phyloP scores from a whole-genome alignment of 2,113 vertebrate species.

The Tor tambroides region DNA sequence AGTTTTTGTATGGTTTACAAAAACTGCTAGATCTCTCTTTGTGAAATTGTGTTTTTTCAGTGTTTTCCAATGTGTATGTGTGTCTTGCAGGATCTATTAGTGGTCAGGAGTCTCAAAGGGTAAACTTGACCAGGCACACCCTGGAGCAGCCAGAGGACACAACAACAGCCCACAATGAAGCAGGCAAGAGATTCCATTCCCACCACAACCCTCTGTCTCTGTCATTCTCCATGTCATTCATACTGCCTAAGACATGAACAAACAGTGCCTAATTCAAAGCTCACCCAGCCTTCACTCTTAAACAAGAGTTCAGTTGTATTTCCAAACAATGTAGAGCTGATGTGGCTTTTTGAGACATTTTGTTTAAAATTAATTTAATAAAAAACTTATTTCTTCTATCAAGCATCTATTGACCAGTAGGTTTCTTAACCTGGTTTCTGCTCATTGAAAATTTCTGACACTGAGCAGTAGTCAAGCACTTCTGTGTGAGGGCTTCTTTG shows the following conservation, averaged over 20 bases:
- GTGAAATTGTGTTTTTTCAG: background rate
- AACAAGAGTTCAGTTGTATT: background rate
- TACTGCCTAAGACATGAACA: background rate
- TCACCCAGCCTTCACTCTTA: background rate
- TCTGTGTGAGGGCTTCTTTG: slow-evolving; percentile 6
- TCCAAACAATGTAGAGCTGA: background rate
- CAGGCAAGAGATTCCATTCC: slow-evolving; percentile 62
- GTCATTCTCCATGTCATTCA: background rate
- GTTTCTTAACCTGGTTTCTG: background rate
- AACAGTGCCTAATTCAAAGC: background rate
- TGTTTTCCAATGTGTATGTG: background rate
- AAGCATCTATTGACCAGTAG: background rate
- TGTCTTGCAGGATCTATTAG: slow-evolving; percentile 42
- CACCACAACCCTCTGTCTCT: slow-evolving; percentile 13
- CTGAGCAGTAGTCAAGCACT: background rate
- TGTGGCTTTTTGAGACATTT: background rate
- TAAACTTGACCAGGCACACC: slow-evolving; percentile 54
- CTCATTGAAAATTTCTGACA: background rate
- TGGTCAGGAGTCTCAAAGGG: slow-evolving; percentile 54
- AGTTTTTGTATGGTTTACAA: background rate
- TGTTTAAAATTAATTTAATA: background rate
- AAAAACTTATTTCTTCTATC: background rate
- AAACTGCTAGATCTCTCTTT: background rate
- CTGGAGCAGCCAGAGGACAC: slow-evolving; percentile 55
- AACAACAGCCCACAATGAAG: slow-evolving; percentile 58